Evolutionary conservation across 92 coral and sea anemone genomes (phyloP).

Genomic region (Epizoanthus stellaris): DNA sequence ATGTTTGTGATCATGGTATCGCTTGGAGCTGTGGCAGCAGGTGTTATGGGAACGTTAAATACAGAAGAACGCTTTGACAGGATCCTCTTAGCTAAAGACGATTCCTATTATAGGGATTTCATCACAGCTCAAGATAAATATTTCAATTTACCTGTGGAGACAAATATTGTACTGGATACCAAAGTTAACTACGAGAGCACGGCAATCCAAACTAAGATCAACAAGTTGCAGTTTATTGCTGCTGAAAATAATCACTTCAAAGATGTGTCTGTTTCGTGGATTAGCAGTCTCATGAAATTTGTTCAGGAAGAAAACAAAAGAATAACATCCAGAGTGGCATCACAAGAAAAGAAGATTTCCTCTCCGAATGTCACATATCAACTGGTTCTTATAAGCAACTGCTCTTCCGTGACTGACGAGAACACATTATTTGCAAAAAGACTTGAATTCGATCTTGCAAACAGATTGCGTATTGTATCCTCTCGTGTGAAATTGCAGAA

Average conservation of each 20-base stretch:
- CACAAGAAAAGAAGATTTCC: not conserved
- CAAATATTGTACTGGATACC: constrained; percentile 44
- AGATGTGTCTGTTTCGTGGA: constrained; percentile 49
- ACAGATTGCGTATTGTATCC: not conserved
- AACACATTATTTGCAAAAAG: not conserved
- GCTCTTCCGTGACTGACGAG: not conserved
- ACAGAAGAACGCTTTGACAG: constrained; percentile 60
- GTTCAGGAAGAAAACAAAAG: constrained; percentile 7
- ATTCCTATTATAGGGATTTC: constrained; percentile 42
- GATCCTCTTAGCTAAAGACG: constrained; percentile 58
- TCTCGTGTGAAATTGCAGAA: not conserved
- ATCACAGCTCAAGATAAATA: constrained; percentile 36
- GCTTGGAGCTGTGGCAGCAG: constrained; percentile 46
- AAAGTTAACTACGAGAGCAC: constrained; percentile 25
- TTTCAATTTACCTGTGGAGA: constrained; percentile 21
- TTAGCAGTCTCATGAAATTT: constrained; percentile 35
- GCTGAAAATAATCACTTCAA: constrained; percentile 41
- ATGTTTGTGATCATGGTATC: constrained; percentile 50
- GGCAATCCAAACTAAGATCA: constrained; percentile 36
- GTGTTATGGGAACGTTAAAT: constrained; percentile 61
- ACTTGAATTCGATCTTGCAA: not conserved
- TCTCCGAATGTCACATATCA: not conserved
- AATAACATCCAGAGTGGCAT: not conserved
- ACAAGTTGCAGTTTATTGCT: constrained; percentile 32
- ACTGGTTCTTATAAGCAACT: not conserved